phyloP scores from a whole-genome alignment of 2,888 invertebrate species.

The Caenorhabditis panamensis region DNA sequence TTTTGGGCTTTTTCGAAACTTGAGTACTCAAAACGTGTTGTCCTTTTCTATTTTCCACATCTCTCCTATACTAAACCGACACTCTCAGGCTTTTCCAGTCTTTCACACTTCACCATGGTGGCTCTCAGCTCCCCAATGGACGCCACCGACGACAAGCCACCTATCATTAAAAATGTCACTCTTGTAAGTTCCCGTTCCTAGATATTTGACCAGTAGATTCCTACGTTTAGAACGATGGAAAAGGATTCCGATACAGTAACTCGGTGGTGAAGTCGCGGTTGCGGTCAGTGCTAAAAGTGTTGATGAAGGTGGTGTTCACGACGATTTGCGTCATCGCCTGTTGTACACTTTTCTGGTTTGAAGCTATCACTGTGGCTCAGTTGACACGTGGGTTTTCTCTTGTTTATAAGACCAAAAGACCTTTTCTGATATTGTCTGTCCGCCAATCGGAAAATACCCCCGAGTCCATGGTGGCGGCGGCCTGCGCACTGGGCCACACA shows the following conservation, averaged over 20 bases:
- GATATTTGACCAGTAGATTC: background rate
- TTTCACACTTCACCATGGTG: too few species aligned
- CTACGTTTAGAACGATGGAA: constrained; percentile 4
- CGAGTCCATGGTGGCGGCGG: too few species aligned
- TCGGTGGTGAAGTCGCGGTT: background rate
- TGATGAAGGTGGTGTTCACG: constrained; percentile 10
- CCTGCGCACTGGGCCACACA: too few species aligned
- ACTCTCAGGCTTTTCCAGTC: too few species aligned
- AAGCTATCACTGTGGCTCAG: constrained; percentile 16
- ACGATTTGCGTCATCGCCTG: constrained; percentile 16
- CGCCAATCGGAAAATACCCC: too few species aligned
- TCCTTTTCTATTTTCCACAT: too few species aligned
- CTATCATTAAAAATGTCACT: background rate
- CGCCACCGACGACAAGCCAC: background rate
- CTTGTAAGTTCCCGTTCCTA: background rate
- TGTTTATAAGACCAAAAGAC: too few species aligned
- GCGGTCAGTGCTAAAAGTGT: background rate
- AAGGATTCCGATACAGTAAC: background rate
- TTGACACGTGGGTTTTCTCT: constrained; percentile 23
- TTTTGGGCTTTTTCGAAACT: too few species aligned
- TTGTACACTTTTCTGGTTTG: constrained; percentile 22
- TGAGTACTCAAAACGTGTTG: too few species aligned
- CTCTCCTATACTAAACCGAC: too few species aligned
- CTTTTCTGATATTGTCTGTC: too few species aligned
- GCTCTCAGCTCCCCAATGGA: background rate